Percentiles rank a stretch among this genome's conserved stretches.
Conservation (phyloP, 1,140 invertebrate genomes). For the Popillia japonica region DNA sequence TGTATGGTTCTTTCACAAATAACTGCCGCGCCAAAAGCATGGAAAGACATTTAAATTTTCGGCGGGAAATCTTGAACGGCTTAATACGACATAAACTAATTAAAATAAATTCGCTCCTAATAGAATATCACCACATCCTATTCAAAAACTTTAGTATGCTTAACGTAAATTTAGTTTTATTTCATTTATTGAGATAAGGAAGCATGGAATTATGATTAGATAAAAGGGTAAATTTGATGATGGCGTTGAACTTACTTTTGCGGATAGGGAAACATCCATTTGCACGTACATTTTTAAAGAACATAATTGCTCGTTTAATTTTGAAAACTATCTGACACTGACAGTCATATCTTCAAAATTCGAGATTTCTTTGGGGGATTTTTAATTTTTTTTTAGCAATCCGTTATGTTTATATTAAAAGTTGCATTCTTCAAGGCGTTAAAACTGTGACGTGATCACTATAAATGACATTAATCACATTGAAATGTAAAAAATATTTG, state of each 20-base stretch:
- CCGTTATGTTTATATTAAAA: too few relatives aligned
- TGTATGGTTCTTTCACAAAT: constrained; percentile 33
- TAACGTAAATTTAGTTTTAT: too few relatives aligned
- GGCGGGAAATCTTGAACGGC: background rate
- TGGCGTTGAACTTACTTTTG: background rate
- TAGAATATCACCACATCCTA: too few relatives aligned
- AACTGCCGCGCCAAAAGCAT: constrained; percentile 31
- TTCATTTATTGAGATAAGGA: background rate
- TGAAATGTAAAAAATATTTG: too few relatives aligned
- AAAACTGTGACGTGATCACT: too few relatives aligned
- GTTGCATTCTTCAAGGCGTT: too few relatives aligned
- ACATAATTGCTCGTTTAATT: background rate
- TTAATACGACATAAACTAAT: background rate
- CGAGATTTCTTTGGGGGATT: background rate
- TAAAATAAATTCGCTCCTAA: background rate
- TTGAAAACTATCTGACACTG: background rate
- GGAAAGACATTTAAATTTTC: background rate
- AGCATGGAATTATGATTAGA: background rate
- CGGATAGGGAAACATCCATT: constrained; percentile 25
- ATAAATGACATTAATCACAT: too few relatives aligned
- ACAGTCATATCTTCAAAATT: background rate
- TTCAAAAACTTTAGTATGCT: too few relatives aligned
- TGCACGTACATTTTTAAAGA: constrained; percentile 4
- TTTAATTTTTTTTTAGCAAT: background rate
- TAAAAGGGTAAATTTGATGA: background rate